Conservation (phyloP, 2,888 invertebrate genomes). For the Griposia aprilina region DNA sequence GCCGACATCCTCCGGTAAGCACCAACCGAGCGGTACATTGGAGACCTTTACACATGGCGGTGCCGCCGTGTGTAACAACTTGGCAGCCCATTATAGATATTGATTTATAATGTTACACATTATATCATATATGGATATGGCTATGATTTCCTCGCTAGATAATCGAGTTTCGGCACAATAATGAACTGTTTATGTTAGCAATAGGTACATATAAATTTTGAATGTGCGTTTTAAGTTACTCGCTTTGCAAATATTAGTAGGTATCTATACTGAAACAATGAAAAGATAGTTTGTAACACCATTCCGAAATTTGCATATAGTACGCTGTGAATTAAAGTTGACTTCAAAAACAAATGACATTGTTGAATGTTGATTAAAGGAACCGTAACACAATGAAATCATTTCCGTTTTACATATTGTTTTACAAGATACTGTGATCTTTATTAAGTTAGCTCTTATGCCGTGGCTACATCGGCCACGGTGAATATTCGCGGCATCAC, state of each 20-base stretch:
- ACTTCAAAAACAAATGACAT: slow-evolving; percentile 25
- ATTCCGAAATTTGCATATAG: slow-evolving; percentile 22
- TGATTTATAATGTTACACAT: not conserved
- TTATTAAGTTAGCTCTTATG: not conserved
- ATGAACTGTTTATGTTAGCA: not conserved
- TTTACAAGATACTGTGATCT: not conserved
- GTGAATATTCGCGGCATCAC: not conserved
- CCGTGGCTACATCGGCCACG: not conserved
- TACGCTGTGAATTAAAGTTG: slow-evolving; percentile 18
- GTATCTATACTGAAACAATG: slow-evolving; percentile 20
- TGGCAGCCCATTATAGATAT: not conserved
- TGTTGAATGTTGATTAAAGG: slow-evolving; percentile 17
- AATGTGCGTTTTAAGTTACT: slow-evolving; percentile 4
- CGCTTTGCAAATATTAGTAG: slow-evolving; percentile 17
- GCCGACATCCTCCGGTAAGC: slow-evolving; percentile 85
- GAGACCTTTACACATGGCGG: not conserved
- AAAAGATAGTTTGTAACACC: not conserved
- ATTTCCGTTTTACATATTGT: slow-evolving; percentile 30
- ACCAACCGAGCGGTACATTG: not conserved
- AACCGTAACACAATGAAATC: slow-evolving; percentile 27
- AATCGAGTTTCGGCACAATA: slow-evolving; percentile 10
- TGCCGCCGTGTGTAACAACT: not conserved
- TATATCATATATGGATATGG: not conserved
- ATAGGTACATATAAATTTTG: not conserved
- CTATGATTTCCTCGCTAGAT: not conserved